Percentiles rank a stretch among this genome's conserved stretches.
phyloP scores from a whole-genome alignment of 2,113 vertebrate species.

The Nerophis ophidion region DNA sequence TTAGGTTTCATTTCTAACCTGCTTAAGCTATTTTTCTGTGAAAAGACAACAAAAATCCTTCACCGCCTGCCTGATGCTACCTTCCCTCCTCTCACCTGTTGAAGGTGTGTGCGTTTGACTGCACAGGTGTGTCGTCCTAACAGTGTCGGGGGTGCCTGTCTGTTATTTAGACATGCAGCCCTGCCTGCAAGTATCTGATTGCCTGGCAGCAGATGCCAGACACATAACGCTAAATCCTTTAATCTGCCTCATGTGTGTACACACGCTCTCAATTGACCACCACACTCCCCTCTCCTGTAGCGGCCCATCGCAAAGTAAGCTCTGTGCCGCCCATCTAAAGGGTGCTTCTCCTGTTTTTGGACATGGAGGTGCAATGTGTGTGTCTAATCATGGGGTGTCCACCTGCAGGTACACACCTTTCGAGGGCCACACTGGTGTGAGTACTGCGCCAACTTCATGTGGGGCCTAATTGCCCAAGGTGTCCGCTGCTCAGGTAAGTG shows the following conservation, averaged over 20 bases:
- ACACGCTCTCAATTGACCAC: conserved; percentile 44
- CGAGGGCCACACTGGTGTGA: conserved; percentile 97
- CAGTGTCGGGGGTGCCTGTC: conserved; percentile 40
- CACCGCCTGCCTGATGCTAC: conserved; percentile 43
- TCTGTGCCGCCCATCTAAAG: conserved; percentile 18
- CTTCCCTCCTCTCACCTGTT: conserved; percentile 44
- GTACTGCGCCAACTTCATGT: conserved; percentile 99
- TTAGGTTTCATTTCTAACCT: conserved; percentile 51
- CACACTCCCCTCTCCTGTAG: conserved; percentile 22
- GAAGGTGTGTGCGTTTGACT: conserved; percentile 19
- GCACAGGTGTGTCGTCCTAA: conserved; percentile 27
- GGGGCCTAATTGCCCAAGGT: conserved; percentile 97
- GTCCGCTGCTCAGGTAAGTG: conserved; percentile 93
- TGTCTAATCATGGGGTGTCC: conserved; percentile 33
- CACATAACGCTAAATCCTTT: conserved; percentile 59
- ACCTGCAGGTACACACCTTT: conserved; percentile 87
- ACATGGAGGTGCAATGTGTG: conserved; percentile 10
- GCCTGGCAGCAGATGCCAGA: conserved; percentile 58
- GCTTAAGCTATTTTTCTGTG: conserved; percentile 36
- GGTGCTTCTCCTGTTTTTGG: conserved; percentile 7
- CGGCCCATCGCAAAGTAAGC: conserved; percentile 36
- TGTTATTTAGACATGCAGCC: conserved; percentile 46
- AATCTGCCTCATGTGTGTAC: conserved; percentile 59
- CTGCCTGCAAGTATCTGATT: conserved; percentile 44
- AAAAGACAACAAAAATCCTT: conserved; percentile 45